Evolutionary conservation across 2,797 vertebrate genomes (phyloP).

Genomic region (Bothrops alternatus): DNA sequence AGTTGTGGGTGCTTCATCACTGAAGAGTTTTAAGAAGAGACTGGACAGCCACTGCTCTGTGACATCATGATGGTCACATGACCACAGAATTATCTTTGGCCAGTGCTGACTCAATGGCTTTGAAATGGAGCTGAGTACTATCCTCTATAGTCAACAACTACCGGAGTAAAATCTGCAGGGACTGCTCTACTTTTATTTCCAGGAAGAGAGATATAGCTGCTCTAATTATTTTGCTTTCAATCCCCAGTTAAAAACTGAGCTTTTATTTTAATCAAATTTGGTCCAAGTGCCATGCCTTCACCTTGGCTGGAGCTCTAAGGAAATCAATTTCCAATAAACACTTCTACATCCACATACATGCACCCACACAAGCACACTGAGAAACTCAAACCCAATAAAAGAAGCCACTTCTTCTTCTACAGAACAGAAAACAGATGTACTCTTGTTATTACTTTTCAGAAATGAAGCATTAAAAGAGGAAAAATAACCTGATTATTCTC

Average conservation of each 20-base stretch:
- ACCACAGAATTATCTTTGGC: too few relatives aligned
- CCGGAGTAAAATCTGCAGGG: too few relatives aligned
- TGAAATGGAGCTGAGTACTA: too few relatives aligned
- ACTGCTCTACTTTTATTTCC: not conserved
- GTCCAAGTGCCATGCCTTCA: not conserved
- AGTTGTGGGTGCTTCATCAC: too few relatives aligned
- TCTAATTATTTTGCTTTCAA: not conserved
- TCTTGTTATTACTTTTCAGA: not conserved
- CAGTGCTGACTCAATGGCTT: too few relatives aligned
- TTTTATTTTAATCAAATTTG: not conserved
- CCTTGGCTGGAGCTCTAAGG: not conserved
- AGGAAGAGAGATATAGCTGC: not conserved
- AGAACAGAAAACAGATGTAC: not conserved
- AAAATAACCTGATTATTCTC: not conserved
- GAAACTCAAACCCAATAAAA: not conserved
- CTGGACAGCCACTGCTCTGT: too few relatives aligned
- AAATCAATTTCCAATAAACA: not conserved
- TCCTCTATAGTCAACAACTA: too few relatives aligned
- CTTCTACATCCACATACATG: not conserved
- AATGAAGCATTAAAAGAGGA: not conserved
- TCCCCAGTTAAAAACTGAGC: not conserved
- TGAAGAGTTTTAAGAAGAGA: too few relatives aligned
- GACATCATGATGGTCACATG: too few relatives aligned
- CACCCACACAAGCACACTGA: not conserved
- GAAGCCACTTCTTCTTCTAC: not conserved